Conservation (phyloP, 2,113 vertebrate genomes). For the Bubo bubo region DNA sequence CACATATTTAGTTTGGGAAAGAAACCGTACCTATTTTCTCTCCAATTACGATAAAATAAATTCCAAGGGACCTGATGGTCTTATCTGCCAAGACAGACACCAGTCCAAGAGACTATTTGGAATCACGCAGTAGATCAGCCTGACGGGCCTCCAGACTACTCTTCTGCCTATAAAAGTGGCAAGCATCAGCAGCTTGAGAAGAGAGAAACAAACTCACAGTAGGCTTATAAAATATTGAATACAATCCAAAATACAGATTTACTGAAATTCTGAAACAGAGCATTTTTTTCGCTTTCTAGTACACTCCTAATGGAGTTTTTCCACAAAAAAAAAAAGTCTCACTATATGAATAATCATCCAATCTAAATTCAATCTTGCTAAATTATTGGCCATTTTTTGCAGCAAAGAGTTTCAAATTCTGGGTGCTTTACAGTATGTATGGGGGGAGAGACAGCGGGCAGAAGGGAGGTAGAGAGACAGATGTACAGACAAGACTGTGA, state of each 20-base stretch:
- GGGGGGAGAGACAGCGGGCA: neutral
- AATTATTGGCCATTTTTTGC: neutral
- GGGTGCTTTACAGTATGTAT: neutral
- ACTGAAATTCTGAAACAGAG: neutral
- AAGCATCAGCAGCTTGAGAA: neutral
- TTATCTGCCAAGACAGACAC: neutral
- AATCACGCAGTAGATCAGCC: neutral
- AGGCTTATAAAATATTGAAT: neutral
- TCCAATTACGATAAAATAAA: neutral
- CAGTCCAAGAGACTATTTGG: neutral
- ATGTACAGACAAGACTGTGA: neutral
- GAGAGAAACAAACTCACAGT: neutral
- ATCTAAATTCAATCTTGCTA: neutral
- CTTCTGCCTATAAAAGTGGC: neutral
- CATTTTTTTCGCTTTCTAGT: neutral
- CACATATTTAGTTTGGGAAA: neutral
- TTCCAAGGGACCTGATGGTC: neutral
- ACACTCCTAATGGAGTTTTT: neutral
- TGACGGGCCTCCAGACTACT: neutral
- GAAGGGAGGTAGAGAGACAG: neutral
- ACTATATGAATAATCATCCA: neutral
- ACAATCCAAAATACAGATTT: neutral
- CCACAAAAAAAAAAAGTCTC: neutral
- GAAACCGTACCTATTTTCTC: constrained; percentile 3
- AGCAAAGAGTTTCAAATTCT: neutral